phyloP scores from a whole-genome alignment of 2,113 vertebrate genomes.

The Catharus bicknelli region DNA sequence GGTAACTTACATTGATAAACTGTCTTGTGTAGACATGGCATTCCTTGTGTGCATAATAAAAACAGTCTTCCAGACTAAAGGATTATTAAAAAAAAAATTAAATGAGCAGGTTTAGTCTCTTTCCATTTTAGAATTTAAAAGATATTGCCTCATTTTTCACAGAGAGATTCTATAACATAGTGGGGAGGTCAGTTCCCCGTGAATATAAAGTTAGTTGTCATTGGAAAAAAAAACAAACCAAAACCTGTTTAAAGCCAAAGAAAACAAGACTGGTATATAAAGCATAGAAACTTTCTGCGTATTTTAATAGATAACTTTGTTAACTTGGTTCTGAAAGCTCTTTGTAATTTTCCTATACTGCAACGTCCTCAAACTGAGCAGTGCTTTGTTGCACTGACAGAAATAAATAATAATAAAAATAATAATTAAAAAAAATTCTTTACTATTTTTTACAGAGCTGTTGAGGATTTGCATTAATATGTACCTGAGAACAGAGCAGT shows the following conservation, averaged over 20 bases:
- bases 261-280: background rate
- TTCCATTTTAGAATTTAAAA: background rate
- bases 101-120: background rate
- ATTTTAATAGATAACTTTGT: background rate
- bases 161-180: background rate
- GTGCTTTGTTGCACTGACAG: background rate
- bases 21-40: background rate
- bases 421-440: too few species aligned
- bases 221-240: background rate
- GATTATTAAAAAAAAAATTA: background rate
- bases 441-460: background rate
- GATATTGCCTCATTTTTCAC: background rate
- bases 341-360: background rate
- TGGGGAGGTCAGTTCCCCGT: background rate
- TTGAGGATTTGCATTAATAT: background rate
- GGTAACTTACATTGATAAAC: background rate
- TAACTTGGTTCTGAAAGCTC: background rate
- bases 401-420: background rate
- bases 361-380: rapidly evolving
- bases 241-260: background rate
- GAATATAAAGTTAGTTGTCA: background rate
- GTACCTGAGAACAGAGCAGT: background rate
- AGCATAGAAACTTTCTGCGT: background rate
- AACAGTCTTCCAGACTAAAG: background rate
- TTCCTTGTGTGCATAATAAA: background rate